A percentile compares a stretch with the other conserved stretches of the same genome.
phyloP scores from a whole-genome alignment of 1,140 invertebrate genomes.

The Bombus breviceps region DNA sequence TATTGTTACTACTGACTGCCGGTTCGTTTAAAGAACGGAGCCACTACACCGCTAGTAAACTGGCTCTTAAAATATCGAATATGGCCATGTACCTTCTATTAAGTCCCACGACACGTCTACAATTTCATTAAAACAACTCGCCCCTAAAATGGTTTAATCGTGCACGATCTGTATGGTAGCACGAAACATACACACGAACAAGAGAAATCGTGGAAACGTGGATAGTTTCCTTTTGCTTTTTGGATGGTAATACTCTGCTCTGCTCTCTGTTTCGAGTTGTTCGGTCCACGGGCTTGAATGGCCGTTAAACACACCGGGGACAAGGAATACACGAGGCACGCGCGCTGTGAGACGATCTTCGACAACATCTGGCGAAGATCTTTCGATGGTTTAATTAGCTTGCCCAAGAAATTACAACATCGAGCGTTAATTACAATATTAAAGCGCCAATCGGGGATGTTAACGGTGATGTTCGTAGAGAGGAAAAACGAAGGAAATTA shows the following conservation, averaged over 20 bases:
- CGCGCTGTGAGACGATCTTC: not conserved
- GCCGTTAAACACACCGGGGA: slow-evolving; percentile 7
- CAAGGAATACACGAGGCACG: not conserved
- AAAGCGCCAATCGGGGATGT: not conserved
- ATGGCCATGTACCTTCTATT: not conserved
- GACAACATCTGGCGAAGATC: slow-evolving; percentile 8
- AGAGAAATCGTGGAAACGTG: not conserved
- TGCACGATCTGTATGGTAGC: not conserved
- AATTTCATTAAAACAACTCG: slow-evolving; percentile 20
- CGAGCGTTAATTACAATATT: not conserved
- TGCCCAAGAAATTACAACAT: not conserved
- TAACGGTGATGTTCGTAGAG: not conserved
- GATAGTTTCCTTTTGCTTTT: not conserved
- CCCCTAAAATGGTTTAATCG: slow-evolving; percentile 5
- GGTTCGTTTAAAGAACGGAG: too few species aligned
- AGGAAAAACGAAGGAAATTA: not conserved
- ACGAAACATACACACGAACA: not conserved
- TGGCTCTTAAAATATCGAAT: not conserved
- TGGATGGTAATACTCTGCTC: too few species aligned
- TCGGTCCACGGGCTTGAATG: not conserved
- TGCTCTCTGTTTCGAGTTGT: not conserved
- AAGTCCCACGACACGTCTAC: not conserved
- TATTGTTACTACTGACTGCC: too few species aligned
- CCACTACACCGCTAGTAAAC: not conserved
- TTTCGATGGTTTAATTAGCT: slow-evolving; percentile 8